Conservation (phyloP, 2,113 vertebrate genomes). For the Gambusia affinis region DNA sequence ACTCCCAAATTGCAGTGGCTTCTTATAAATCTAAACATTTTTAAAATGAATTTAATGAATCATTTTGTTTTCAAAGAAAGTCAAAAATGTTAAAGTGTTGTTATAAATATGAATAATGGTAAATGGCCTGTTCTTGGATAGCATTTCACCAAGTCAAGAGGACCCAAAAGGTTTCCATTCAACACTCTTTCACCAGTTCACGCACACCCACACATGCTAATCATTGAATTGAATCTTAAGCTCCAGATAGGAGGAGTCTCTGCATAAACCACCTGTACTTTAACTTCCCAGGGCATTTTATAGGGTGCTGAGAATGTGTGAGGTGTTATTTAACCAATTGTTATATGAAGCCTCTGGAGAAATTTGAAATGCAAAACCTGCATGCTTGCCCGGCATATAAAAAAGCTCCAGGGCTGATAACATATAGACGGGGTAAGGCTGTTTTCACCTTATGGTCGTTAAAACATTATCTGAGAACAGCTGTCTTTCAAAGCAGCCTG, state of each 20-base stretch:
- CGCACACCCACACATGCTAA: not conserved
- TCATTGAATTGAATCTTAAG: slow-evolving; percentile 2
- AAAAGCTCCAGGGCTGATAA: slow-evolving; percentile 28
- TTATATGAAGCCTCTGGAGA: slow-evolving; percentile 7
- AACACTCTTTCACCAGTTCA: too few relatives aligned
- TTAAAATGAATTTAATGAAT: too few relatives aligned
- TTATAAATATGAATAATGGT: not conserved
- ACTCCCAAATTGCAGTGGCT: not conserved
- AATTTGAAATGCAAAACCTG: slow-evolving; percentile 20
- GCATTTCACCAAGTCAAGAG: too few relatives aligned
- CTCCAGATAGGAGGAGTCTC: not conserved
- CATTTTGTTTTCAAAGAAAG: too few relatives aligned
- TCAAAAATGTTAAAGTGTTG: not conserved
- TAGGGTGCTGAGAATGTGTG: not conserved
- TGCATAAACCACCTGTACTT: not conserved
- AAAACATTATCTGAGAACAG: slow-evolving; percentile 1
- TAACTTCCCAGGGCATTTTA: not conserved
- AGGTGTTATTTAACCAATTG: slow-evolving; percentile 10
- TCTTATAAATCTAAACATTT: not conserved
- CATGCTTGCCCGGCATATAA: not conserved
- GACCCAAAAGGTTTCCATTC: too few relatives aligned
- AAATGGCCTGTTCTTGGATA: too few relatives aligned
- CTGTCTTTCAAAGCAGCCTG: not conserved
- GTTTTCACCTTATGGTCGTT: not conserved
- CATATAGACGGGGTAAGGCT: not conserved